Evolutionary conservation across 2,797 vertebrate species (phyloP), one percentile per base, ranked within the genome.

Genomic region (Scomberomorus guttatus): DNA sequence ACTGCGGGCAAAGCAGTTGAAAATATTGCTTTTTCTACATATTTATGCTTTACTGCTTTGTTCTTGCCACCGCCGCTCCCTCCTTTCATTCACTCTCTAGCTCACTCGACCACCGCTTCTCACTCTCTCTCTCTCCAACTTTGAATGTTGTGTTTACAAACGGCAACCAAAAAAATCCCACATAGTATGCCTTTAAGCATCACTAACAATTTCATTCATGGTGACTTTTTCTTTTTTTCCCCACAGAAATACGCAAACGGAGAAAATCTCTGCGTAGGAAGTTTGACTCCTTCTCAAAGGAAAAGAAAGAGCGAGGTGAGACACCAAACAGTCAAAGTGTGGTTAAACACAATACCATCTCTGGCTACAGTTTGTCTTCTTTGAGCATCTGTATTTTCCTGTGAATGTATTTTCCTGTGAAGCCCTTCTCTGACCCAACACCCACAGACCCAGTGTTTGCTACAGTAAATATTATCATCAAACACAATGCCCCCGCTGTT

Each of bases 271-370:
- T 97, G 37, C 90, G 95, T 60, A 94, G 95, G 90, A 97, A 96
- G 80, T 95, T 97, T 75, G 97, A 98, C 86, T 96, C 95, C 4
- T 96, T 97, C 63, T 96, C 97, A 0, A 97, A 96, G 85, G 97
- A 97, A 76, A 96, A 95, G 92, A 97, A 96, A 79, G 96, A 97
- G 87, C 91, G 95, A 88, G 95, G 95, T 96, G 78, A 93, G 92
- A n/a, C 67, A 20, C 58, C 22, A 15, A 10, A 44, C 62, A 44
- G 6, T 32, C 29, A 7, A 7, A 6, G 9, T 62, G 46, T 18
- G 63, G 77, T 54, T 24, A 58, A 63, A 71, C 72, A 46, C 12
- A 0, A 61, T 22, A 6, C 50, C 1, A 0, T 67, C 17, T 44
- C 18, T 20, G 27, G 29, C 52, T 32, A 0, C 32, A 12, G 29